A percentile compares a stretch with the other conserved stretches of the same genome.
Conservation (phyloP, 2,113 vertebrate species). For the Ptyas mucosa region DNA sequence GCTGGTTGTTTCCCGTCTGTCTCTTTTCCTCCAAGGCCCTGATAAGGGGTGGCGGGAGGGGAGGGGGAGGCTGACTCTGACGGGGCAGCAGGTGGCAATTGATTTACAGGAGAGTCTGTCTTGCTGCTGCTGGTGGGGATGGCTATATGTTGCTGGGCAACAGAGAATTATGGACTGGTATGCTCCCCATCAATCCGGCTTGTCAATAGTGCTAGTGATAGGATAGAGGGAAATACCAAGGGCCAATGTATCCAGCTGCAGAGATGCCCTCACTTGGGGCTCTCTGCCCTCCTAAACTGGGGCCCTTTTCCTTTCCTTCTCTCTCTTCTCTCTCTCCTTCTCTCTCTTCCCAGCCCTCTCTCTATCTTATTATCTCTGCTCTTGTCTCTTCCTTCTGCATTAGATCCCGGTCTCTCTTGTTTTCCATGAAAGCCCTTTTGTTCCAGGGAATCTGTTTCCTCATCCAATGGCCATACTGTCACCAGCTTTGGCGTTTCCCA, state of each 20-base stretch:
- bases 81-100: conserved; percentile 30
- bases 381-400: background rate
- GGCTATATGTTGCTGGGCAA: conserved; percentile 19
- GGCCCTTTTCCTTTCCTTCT: background rate
- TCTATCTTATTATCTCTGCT: background rate
- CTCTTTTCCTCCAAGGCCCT: background rate
- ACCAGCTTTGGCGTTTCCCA: background rate
- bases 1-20: background rate
- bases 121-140: background rate
- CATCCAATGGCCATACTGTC: background rate
- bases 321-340: too few relatives aligned
- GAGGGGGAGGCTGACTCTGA: background rate
- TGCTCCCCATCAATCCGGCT: conserved; percentile 14
- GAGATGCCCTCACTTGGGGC: background rate
- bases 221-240: background rate
- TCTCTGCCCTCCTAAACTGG: background rate
- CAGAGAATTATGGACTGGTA: conserved; percentile 16
- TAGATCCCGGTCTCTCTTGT: background rate
- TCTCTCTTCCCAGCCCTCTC: background rate
- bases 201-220: background rate
- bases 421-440: conserved; percentile 10
- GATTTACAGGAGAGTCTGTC: conserved; percentile 29
- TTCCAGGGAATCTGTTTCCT: background rate
- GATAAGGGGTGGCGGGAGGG: background rate
- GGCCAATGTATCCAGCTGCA: background rate